Percentiles rank a stretch among this genome's conserved stretches.
phyloP scores from a whole-genome alignment of 2,888 invertebrate species.

The Pyrrhia umbra region DNA sequence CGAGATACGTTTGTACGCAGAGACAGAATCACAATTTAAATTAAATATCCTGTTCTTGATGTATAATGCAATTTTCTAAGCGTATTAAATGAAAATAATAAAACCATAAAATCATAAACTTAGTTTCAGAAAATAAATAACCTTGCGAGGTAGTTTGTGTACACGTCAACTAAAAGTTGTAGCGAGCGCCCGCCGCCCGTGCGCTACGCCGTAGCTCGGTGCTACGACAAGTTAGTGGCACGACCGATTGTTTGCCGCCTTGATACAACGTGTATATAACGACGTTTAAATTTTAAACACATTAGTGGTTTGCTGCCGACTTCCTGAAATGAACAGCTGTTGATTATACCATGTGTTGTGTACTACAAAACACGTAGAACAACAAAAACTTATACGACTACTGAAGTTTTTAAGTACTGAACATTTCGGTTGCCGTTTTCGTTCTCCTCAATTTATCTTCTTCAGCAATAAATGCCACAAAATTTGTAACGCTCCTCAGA shows the following conservation, averaged over 20 bases:
- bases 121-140: conserved; percentile 32
- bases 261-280: conserved; percentile 24
- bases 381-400: conserved; percentile 30
- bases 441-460: conserved; percentile 69
- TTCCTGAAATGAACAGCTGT: conserved; percentile 38
- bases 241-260: conserved; percentile 34
- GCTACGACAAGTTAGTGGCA: conserved; percentile 51
- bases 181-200: conserved; percentile 9
- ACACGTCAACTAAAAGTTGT: conserved; percentile 46
- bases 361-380: conserved; percentile 12
- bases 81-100: not conserved
- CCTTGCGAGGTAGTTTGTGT: conserved; percentile 38
- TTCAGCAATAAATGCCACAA: conserved; percentile 69
- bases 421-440: conserved; percentile 55
- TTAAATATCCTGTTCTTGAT: not conserved
- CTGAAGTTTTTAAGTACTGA: conserved; percentile 43
- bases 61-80: not conserved
- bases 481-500: conserved; percentile 67
- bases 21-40: not conserved
- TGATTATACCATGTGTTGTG: conserved; percentile 15
- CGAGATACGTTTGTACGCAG: not conserved
- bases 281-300: conserved; percentile 35
- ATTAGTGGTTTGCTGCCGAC: conserved; percentile 30
- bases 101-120: conserved; percentile 1
- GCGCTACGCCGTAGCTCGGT: conserved; percentile 48